phyloP scores from a whole-genome alignment of 2,888 invertebrate species.

The Oligia fasciuncula region DNA sequence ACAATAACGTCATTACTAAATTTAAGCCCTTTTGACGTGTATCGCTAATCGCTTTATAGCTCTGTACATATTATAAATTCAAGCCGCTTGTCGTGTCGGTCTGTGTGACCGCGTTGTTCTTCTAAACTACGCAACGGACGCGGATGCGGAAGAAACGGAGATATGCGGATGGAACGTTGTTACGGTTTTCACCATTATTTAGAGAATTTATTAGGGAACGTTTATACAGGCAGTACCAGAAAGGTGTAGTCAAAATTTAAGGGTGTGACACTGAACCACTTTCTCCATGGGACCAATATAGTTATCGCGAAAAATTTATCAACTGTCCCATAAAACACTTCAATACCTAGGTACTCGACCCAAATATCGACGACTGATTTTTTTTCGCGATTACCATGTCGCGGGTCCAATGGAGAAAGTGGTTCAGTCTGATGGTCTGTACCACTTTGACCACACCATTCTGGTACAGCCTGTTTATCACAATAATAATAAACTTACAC shows the following conservation, averaged over 20 bases:
- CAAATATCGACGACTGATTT: neutral
- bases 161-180: too few species aligned
- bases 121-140: too few species aligned
- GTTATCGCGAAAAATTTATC: neutral
- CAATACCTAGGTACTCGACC: too few species aligned
- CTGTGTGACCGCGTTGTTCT: too few species aligned
- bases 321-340: neutral
- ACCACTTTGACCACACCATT: neutral
- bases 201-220: too few species aligned
- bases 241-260: neutral
- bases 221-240: neutral
- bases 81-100: too few species aligned
- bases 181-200: too few species aligned
- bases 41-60: conserved; percentile 20
- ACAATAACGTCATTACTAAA: conserved; percentile 11
- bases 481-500: too few species aligned
- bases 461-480: neutral
- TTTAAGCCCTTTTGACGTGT: conserved; percentile 31
- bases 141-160: too few species aligned
- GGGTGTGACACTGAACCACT: neutral
- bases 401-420: neutral
- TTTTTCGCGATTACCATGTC: too few species aligned
- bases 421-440: neutral
- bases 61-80: too few species aligned
- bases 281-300: neutral